These are phyloP conservation scores for Rhagoletis zephyria DNA, from an alignment of 1,140 invertebrate species.

Conservation along the genomic window DNA sequence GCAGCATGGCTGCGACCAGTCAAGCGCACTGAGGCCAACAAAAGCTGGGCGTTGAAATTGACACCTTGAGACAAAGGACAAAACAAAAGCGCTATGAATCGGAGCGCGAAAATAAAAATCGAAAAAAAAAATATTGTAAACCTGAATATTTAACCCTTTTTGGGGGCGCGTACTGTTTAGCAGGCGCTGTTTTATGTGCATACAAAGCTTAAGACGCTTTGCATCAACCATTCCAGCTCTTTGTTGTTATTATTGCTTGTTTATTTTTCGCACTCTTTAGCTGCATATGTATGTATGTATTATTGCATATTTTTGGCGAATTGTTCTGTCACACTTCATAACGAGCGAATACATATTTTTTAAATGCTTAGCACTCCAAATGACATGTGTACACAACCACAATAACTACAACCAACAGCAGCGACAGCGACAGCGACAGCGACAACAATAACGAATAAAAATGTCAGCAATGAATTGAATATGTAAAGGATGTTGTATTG, in stretches of 20 bases:
- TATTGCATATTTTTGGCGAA: conserved; percentile 52
- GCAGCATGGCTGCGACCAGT: conserved; percentile 4
- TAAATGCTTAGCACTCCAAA: conserved; percentile 36
- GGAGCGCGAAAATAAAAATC: neutral
- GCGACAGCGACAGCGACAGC: neutral
- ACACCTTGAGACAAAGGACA: conserved; percentile 56
- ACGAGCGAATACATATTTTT: conserved; percentile 19
- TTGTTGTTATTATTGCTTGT: neutral
- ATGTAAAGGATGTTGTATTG: conserved; percentile 40
- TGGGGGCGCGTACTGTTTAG: conserved; percentile 1
- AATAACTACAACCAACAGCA: neutral
- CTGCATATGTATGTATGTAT: neutral
- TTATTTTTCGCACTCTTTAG: neutral
- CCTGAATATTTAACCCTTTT: conserved; percentile 53
- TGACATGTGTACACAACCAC: conserved; percentile 43
- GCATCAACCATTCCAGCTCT: neutral
- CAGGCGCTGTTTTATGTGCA: conserved; percentile 6
- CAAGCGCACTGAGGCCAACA: conserved; percentile 51
- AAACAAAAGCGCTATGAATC: conserved; percentile 30
- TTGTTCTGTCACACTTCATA: conserved; percentile 52
- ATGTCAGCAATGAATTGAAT: conserved; percentile 46
- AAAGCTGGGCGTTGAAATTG: conserved; percentile 59
- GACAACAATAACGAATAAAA: conserved; percentile 33
- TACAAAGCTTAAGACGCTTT: neutral
- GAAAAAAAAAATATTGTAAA: conserved; percentile 33